phyloP scores from a whole-genome alignment of 2,888 invertebrate species.

The Troides helena region DNA sequence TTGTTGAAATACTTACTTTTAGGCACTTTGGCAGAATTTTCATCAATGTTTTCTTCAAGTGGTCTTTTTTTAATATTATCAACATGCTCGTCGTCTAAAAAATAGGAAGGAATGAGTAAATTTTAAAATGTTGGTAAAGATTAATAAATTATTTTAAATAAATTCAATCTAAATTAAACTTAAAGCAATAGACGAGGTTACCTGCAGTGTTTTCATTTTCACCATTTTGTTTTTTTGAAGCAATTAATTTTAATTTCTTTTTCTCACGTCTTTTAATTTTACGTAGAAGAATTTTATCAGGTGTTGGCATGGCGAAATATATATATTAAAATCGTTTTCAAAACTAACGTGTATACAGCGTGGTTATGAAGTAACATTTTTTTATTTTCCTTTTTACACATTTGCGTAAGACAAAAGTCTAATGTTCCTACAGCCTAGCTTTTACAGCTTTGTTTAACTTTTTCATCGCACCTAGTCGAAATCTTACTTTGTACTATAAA shows the following conservation, averaged over 20 bases:
- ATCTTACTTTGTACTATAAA: no score
- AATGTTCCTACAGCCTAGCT: background rate
- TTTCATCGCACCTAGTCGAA: no score
- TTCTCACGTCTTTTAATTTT: slow-evolving; percentile 90
- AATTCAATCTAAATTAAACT: no score
- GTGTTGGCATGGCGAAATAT: slow-evolving; percentile 76
- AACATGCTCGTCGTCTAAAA: slow-evolving; percentile 3
- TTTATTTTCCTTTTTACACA: background rate
- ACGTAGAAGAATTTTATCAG: slow-evolving; percentile 86
- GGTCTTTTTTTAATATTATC: slow-evolving; percentile 21
- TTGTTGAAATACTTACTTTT: slow-evolving; percentile 18
- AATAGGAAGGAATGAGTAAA: background rate
- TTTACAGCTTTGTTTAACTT: background rate
- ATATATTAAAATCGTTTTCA: background rate
- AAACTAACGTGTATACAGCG: slow-evolving; percentile 14
- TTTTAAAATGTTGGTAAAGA: background rate
- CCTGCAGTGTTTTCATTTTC: slow-evolving; percentile 29
- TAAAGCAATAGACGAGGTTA: slow-evolving; percentile 13
- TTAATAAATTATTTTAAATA: background rate
- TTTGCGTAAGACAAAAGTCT: background rate
- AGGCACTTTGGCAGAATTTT: slow-evolving; percentile 4
- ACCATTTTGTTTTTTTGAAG: slow-evolving; percentile 38
- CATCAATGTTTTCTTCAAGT: slow-evolving; percentile 20
- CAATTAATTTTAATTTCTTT: slow-evolving; percentile 80
- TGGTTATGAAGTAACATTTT: slow-evolving; percentile 4